These are phyloP conservation scores for Pseudotriccus pelzelni DNA, from an alignment of 2,797 vertebrate genomes.

Conservation along the genomic window DNA sequence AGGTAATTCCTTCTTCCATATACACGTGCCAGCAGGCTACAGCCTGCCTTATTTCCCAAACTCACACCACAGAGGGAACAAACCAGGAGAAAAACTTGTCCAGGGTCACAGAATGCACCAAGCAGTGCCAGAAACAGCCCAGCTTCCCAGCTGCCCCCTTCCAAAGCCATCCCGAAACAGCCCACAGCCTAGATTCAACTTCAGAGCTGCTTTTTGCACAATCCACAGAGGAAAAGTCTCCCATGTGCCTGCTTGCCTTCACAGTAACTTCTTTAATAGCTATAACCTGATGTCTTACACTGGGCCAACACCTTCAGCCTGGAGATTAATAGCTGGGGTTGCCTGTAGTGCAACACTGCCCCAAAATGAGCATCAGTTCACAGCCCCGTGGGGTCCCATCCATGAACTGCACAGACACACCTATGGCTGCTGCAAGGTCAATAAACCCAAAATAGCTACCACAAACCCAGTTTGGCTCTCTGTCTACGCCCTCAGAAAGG, in stretches of 20 bases:
- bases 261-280: constrained; percentile 34
- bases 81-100: neutral
- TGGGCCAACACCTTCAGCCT: neutral
- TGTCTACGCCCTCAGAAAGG: neutral
- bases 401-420: neutral
- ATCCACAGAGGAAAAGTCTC: neutral
- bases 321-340: neutral
- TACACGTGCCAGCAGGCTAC: neutral
- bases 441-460: neutral
- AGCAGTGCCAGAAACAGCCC: neutral
- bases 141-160: neutral
- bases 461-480: neutral
- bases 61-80: neutral
- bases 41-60: neutral
- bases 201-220: neutral
- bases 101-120: neutral
- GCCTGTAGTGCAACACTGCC: neutral
- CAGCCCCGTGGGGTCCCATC: fast-evolving
- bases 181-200: neutral
- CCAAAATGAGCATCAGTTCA: neutral
- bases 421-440: neutral
- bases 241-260: neutral
- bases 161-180: neutral
- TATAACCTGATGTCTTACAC: neutral
- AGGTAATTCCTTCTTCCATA: neutral